These are phyloP conservation scores for Stenurella melanura DNA, from an alignment of 2,888 invertebrate genomes.

Conservation along the genomic window DNA sequence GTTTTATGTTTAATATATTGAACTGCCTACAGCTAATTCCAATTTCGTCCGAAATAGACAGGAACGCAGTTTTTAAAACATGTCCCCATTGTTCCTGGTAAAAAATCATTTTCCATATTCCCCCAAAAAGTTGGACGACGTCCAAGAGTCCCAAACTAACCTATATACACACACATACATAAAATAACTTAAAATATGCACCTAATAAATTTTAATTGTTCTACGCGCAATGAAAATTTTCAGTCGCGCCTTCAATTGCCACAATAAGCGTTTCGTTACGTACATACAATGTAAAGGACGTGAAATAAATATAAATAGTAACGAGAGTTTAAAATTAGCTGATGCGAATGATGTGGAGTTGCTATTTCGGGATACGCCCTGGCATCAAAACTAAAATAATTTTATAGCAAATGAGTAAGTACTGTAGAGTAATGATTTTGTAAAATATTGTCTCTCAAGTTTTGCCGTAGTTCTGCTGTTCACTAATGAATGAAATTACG, in stretches of 20 bases:
- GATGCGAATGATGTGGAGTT: slow-evolving; percentile 19
- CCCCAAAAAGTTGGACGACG: background rate
- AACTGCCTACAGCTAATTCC: too few species aligned
- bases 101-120: background rate
- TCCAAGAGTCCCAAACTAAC: background rate
- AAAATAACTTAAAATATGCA: background rate
- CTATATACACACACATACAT: background rate
- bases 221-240: slow-evolving; percentile 1
- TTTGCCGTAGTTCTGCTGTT: background rate
- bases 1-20: too few species aligned
- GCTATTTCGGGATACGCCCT: slow-evolving; percentile 14
- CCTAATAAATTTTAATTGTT: background rate
- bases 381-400: slow-evolving; percentile 17
- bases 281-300: slow-evolving; percentile 21
- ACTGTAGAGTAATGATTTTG: background rate
- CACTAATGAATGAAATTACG: background rate
- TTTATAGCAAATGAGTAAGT: background rate
- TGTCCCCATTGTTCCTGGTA: background rate
- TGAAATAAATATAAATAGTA: slow-evolving; percentile 31
- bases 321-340: slow-evolving; percentile 29
- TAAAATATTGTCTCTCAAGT: background rate
- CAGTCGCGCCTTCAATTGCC: slow-evolving; percentile 10
- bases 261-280: slow-evolving; percentile 10
- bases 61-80: background rate
- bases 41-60: background rate